Base-by-base conservation (phyloP, 2,888 invertebrate genomes). In the Automeris io region DNA sequence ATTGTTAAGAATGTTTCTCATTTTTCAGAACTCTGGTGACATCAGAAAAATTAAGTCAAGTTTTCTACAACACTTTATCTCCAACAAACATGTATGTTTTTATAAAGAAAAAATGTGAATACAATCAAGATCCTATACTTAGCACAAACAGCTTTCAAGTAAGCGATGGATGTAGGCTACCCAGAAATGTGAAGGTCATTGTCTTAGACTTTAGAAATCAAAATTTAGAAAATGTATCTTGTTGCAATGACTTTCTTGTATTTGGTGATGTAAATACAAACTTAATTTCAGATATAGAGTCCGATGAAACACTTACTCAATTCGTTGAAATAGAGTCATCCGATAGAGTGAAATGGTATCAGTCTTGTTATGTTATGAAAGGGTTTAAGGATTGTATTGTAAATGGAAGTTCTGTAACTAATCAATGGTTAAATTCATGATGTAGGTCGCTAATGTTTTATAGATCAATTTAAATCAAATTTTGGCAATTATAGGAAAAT, bases 301-400 rank as follows among this genome's bases (percentile, higher is more conserved):
- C 41, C n/a, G 16, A 39, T 3, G 45, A 48, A 26, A 41, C 53
- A 31, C 51, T 59, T 38, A 50, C 61, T 33, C 54, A 68, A 24
- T 70, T 64, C 34, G 46, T 49, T 57, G 78, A 76, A 53, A 81
- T 83, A 42, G 78, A 82, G 51, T 78, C 78, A 1, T 73, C 66
- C 2, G 61, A 75, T 42, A 47, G 47, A 18, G 48, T 54, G 6
- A 67, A 63, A 36, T 90, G 90, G 90, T 89, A 81, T 61, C 88
- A 89, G 53, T 88, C 87, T 11, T 83, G 72, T 36, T 79, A 82
- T 62, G 65, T 85, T 18, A 75, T 90, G 68, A 89, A 88, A 61
- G 90, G 90, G 11, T 90, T 89, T 52, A 89, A 88, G 72, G 90
- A 90, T 57, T 81, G 80, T 52, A 60, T 82, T 61, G 73, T 89